Base-by-base conservation (phyloP, 2,888 invertebrate genomes). In the Lordiphosa fenestrarum region DNA sequence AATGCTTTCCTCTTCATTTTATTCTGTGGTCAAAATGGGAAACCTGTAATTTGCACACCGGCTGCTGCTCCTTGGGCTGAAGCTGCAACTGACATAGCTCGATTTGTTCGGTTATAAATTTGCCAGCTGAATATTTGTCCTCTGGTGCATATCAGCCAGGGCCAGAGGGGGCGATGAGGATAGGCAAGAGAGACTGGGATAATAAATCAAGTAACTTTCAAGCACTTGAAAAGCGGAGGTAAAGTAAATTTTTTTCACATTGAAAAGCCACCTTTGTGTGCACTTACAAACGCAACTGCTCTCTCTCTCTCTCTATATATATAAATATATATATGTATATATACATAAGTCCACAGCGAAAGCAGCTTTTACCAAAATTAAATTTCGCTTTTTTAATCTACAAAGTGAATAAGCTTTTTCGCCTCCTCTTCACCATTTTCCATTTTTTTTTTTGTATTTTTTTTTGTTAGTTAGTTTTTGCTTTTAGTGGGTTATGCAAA, bases 151-250 rank as follows among this genome's bases (percentile, higher is more conserved):
- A 64, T 60, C 60, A 38, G 39, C 33, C 37, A 15, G 25, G 52
- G n/a, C 30, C 30, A 39, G 12, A 13, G 13, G 21, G 35, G 10
- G 36, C 15, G 12, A 44, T 39, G 30, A n/a, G 40, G 37, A 41
- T 52, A 41, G 48, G 44, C 36, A n/a, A 37, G 37, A 41, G 53
- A 41, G 48, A 47, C 37, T 47, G 61, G 69, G 63, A 62, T 74
- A 82, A 82, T 82, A 82, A 82, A 82, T 82, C 82, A 82, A 82
- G 82, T 78, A 74, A 77, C 75, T 82, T 76, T 76, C 81, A 68
- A 76, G 81, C 73, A 71, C 80, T 77, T 74, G 74, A 73, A 69
- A 78, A 78, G 76, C 71, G 62, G 63, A 68, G 56, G 68, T 66
- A 75, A 44, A 77, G 73, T 66, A 68, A 51, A 61, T 56, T 63